These are phyloP conservation scores for Trichogramma dendrolimi DNA, from an alignment of 2,888 invertebrate species.

Conservation along the genomic window DNA sequence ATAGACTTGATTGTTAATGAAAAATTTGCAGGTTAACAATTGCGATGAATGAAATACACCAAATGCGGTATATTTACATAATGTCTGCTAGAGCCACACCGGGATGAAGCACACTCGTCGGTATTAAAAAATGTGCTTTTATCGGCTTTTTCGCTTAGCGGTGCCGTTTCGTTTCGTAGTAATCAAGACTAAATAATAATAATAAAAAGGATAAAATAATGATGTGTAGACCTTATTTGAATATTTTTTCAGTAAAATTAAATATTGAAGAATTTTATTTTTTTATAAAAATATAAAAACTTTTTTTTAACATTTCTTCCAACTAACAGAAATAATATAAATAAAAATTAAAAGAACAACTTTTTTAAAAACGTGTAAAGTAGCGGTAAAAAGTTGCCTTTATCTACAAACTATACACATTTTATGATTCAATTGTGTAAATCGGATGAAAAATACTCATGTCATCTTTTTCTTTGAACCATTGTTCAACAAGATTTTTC, in stretches of 20 bases:
- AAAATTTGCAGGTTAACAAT: too few species aligned
- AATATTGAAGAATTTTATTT: background rate
- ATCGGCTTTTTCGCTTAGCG: too few species aligned
- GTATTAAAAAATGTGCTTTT: too few species aligned
- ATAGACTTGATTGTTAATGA: too few species aligned
- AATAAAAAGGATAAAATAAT: too few species aligned
- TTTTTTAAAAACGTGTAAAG: background rate
- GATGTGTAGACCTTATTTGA: background rate
- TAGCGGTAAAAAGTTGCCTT: background rate
- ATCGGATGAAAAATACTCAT: constrained; percentile 37
- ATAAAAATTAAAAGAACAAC: background rate
- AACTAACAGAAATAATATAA: background rate
- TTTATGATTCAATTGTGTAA: constrained; percentile 26
- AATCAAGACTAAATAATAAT: too few species aligned
- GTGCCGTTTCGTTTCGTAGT: too few species aligned
- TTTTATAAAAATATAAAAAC: too few species aligned
- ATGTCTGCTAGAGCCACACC: too few species aligned
- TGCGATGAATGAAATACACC: too few species aligned
- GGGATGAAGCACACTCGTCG: too few species aligned
- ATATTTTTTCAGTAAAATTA: background rate
- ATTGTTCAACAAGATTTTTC: constrained; percentile 33
- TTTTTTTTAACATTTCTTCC: background rate
- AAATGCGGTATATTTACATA: too few species aligned
- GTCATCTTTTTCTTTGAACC: constrained; percentile 36
- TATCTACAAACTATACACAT: constrained; percentile 33